Percentiles rank a stretch among this genome's conserved stretches.
These are phyloP conservation scores for Cyrtonyx montezumae DNA, from an alignment of 2,113 vertebrate species.

Conservation along the genomic window DNA sequence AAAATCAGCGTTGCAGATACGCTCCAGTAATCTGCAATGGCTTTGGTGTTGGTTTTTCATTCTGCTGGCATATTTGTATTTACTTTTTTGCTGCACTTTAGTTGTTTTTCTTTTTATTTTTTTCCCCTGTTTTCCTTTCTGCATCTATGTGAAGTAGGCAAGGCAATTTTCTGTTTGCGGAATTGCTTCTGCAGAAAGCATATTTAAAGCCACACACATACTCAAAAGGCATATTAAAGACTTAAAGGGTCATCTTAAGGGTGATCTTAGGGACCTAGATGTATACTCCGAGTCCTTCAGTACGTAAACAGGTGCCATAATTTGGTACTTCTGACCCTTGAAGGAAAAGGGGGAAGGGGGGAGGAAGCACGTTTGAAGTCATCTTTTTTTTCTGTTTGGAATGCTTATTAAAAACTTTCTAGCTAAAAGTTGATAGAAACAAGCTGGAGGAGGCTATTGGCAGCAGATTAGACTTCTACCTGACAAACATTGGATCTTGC, in stretches of 20 bases:
- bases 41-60: conserved; percentile 27
- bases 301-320: neutral
- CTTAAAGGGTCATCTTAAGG: neutral
- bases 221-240: neutral
- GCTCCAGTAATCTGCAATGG: conserved; percentile 1
- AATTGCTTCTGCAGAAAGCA: conserved; percentile 37
- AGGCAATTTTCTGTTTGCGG: conserved; percentile 39
- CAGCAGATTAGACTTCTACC: neutral
- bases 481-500: neutral
- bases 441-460: neutral
- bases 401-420: neutral
- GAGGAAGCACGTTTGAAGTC: neutral
- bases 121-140: neutral
- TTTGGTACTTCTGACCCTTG: neutral
- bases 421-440: neutral
- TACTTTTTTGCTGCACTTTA: neutral
- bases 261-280: neutral
- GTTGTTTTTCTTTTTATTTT: too few species aligned
- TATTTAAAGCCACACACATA: neutral
- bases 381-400: neutral
- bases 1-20: conserved; percentile 6
- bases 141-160: conserved; percentile 16
- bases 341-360: neutral
- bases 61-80: neutral
- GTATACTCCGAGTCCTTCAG: neutral